Evolutionary conservation across 2,113 vertebrate genomes (phyloP), one percentile per base, ranked within the genome.

Genomic region (Cyprinodon variegatus): DNA sequence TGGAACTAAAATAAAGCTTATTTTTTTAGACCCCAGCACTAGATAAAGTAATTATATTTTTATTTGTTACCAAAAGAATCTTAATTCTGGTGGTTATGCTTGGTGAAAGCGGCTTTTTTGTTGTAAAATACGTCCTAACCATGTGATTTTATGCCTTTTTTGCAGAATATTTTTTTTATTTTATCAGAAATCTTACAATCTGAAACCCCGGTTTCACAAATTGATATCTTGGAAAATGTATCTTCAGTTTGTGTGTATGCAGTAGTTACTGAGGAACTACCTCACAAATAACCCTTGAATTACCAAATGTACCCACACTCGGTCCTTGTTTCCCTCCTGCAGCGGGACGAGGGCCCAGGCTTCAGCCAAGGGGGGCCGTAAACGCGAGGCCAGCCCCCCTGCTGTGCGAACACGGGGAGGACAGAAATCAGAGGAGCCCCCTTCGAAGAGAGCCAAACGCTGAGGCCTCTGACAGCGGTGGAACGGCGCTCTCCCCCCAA

Each of bases 401-500:
- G 91, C 91, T 29, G 93, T 92, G 67, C 94, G 95, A 41, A 96
- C 95, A 1, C 94, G 96, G 69, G 95, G 95, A 70, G 96, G 94
- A 82, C 96, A 94, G 89, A 96, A 95, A 84, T 74, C 91, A 60
- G 96, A 97, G 53, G 96, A 98, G 70, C 88, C 81, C 0, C 93
- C 95, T 0, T 41, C 82, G 13, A 98, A 97, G 85, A 96, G 96
- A 88, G 77, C 93, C 11, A 98, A 98, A 74, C 96, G 96, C 90
- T 97, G 93, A 94, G 90, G 70, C 53, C 45, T 81, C 60, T 74
- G 38, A 72, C 66, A 50, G 76, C 39, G 15, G 45, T 48, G 64
- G 76, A 81, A 40, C 39, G 38, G 38, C 83, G 71, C 40, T 17
- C 81, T 29, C 74, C 78, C 69, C 37, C 70, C 53, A 22, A 72